Base-by-base conservation (phyloP, 2,797 vertebrate genomes). In the Micromesistius poutassou region DNA sequence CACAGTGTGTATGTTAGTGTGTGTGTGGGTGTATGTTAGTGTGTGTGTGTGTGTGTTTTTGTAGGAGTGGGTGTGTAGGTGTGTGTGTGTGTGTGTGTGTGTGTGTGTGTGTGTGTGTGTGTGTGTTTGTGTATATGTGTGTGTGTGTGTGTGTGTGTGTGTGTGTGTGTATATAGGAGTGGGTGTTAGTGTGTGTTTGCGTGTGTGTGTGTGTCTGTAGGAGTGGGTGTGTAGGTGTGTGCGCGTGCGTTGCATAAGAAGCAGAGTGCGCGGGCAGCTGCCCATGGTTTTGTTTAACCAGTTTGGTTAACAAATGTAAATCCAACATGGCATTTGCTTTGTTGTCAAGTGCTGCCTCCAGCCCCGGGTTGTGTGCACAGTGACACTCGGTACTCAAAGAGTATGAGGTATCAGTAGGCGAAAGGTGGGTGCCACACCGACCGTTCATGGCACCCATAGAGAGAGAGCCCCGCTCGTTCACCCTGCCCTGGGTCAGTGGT, bases 261-360 rank as follows among this genome's bases (percentile, higher is more conserved):
- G 4, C 19, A 72, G 71, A 74, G 77, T 73, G 31, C 19, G 36
- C 22, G 72, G 72, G 72, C 31, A 73, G 72, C 36, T 35, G 75
- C 35, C 5, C 12, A 76, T 25, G 72, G 68, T 33, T 84, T 87
- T 80, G 77, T 81, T 71, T 46, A 31, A 71, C 74, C 78, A 38
- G 76, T 88, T 85, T 84, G 78, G 50, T 85, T 83, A 80, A 77
- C 71, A 87, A 82, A 87, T 82, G 42, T 72, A 19, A 80, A 82
- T 30, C 70, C 70, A 71, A 68, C 62, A 68, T 68, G 62, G n/a
- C n/a, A n/a, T 13, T 68, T 68, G 55, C 28, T 68, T 68, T 9
- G 62, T 28, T 12, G 62, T 68, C 62, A 68, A 68, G 62, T 62
- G 46, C 5, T 55, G 46, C 46, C 12, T 16, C 3, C 40, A 16